Percentiles rank a stretch among this genome's conserved stretches.
These are phyloP conservation scores for Chiloscyllium plagiosum DNA, from an alignment of 2,113 vertebrate species.

Conservation along the genomic window DNA sequence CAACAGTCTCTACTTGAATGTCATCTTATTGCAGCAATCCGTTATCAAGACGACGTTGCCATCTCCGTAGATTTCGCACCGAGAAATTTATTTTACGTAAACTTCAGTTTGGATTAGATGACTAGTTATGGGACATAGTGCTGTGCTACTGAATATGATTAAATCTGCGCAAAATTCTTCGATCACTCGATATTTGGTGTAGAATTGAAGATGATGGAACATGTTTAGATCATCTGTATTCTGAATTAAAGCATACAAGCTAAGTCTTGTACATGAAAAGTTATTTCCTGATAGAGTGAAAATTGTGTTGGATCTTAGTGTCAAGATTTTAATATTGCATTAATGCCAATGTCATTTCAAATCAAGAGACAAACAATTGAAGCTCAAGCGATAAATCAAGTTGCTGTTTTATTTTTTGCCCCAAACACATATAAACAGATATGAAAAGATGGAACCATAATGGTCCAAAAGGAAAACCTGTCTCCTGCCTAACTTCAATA, in stretches of 20 bases:
- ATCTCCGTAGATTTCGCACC: too few species aligned
- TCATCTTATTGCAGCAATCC: not conserved
- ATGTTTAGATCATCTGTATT: not conserved
- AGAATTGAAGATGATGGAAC: slow-evolving; percentile 6
- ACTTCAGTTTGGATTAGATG: not conserved
- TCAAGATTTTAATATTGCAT: not conserved
- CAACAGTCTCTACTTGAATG: not conserved
- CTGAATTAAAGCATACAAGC: not conserved
- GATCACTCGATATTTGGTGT: not conserved
- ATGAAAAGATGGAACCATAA: not conserved
- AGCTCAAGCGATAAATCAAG: not conserved
- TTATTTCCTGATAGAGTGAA: not conserved
- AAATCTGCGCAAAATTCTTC: not conserved
- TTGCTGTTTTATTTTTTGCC: too few species aligned
- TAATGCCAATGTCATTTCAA: not conserved
- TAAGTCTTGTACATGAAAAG: not conserved
- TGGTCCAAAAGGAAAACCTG: not conserved
- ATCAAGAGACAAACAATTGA: not conserved
- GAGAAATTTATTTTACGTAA: not conserved
- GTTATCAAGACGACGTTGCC: not conserved
- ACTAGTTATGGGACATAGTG: not conserved
- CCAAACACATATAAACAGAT: too few species aligned
- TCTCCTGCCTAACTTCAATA: not conserved
- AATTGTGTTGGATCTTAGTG: not conserved
- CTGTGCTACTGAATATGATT: not conserved